Conservation (phyloP, 2,797 vertebrate genomes). For the Urophycis tenuis region DNA sequence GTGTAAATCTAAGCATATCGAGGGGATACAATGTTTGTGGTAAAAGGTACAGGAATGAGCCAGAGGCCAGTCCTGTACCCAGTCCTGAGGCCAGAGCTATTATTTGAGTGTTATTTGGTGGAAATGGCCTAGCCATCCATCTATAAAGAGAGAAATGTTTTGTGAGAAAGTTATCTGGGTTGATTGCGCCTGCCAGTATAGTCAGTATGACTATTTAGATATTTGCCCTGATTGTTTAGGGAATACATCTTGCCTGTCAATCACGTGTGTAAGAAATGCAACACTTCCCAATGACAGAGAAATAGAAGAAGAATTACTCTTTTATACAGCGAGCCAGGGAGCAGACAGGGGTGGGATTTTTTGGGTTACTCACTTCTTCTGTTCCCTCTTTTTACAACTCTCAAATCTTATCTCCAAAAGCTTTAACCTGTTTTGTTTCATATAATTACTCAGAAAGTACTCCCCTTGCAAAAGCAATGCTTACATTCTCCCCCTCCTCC, state of each 20-base stretch:
- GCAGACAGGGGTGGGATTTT: background rate
- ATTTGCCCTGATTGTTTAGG: background rate
- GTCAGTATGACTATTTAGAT: background rate
- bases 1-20: background rate
- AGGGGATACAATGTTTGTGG: background rate
- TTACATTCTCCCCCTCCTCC: background rate
- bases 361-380: background rate
- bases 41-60: background rate
- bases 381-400: background rate
- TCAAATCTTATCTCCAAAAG: background rate
- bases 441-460: background rate
- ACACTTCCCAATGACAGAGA: background rate
- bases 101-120: background rate
- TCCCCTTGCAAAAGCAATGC: background rate
- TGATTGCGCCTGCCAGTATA: background rate
- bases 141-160: background rate
- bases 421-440: background rate
- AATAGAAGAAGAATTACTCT: no score
- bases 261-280: background rate
- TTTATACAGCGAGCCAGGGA: background rate
- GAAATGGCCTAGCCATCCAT: background rate
- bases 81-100: no score
- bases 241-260: background rate
- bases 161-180: background rate
- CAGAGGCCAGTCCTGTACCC: no score